Evolutionary conservation across 2,797 vertebrate species (phyloP).

Genomic region (Anolis apletophallus): DNA sequence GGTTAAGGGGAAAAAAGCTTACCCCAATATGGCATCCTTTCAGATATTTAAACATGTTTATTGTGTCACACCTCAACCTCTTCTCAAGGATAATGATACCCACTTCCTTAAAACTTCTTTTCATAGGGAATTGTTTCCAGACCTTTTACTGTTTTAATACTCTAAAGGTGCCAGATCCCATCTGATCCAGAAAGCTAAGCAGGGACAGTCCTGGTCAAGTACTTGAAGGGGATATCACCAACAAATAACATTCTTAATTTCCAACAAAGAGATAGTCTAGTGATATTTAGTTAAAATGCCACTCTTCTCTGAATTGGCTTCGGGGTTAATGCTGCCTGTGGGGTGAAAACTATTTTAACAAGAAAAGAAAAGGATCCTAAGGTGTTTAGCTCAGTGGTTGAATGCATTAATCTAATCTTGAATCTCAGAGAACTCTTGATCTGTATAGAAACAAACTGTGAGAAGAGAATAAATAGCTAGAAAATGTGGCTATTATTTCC

Average conservation of each 20-base stretch:
- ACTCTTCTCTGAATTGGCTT: background rate
- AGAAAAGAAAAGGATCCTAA: background rate
- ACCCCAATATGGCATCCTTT: too few relatives aligned
- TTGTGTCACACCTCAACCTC: too few relatives aligned
- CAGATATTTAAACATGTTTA: too few relatives aligned
- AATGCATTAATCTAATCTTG: conserved; percentile 11
- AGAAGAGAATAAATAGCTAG: conserved; percentile 37
- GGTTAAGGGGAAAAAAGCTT: too few relatives aligned
- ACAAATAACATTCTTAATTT: background rate
- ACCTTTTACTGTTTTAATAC: too few relatives aligned
- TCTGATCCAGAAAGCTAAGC: too few relatives aligned
- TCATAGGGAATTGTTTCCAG: too few relatives aligned
- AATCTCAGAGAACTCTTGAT: conserved; percentile 14
- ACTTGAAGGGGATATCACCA: too few relatives aligned
- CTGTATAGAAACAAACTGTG: conserved; percentile 29
- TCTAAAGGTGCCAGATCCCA: too few relatives aligned
- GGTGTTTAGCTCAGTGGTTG: background rate
- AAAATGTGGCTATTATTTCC: conserved; percentile 45
- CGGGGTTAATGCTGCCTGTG: background rate
- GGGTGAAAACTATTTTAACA: background rate
- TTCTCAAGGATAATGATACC: too few relatives aligned
- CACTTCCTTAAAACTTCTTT: too few relatives aligned
- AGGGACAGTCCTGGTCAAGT: too few relatives aligned
- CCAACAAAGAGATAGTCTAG: background rate
- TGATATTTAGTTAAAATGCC: background rate